Conservation (phyloP, 2,888 invertebrate species). For the Tachina fera region DNA sequence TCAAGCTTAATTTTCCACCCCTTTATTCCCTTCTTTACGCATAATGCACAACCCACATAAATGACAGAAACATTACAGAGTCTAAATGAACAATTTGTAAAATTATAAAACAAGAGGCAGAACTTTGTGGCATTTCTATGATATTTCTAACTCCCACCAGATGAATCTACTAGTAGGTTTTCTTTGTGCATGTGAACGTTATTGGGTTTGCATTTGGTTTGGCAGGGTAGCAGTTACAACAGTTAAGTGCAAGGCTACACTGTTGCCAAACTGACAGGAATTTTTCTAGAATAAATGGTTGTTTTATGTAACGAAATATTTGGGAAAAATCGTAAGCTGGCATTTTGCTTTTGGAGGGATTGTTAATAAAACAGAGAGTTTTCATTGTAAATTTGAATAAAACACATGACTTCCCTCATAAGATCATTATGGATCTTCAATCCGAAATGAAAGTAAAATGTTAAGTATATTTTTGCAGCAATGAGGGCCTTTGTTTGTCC, state of each 20-base stretch:
- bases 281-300: background rate
- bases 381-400: too few relatives aligned
- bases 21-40: background rate
- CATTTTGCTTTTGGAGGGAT: too few relatives aligned
- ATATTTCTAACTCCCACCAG: background rate
- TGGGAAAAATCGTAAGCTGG: too few relatives aligned
- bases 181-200: background rate
- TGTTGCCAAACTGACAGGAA: constrained; percentile 46
- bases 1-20: constrained; percentile 4
- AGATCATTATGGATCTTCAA: too few relatives aligned
- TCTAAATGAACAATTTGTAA: constrained; percentile 63
- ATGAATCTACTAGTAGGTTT: background rate
- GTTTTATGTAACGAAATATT: too few relatives aligned
- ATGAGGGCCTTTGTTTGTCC: too few relatives aligned
- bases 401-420: too few relatives aligned
- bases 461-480: too few relatives aligned
- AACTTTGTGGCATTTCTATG: constrained; percentile 5
- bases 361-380: too few relatives aligned
- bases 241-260: constrained; percentile 57
- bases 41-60: constrained; percentile 63
- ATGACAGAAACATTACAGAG: constrained; percentile 63
- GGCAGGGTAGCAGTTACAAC: constrained; percentile 58
- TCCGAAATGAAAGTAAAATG: too few relatives aligned
- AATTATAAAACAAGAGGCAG: constrained; percentile 29
- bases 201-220: constrained; percentile 5